Base-by-base conservation (phyloP, 2,113 vertebrate species). In the Sprattus sprattus region DNA sequence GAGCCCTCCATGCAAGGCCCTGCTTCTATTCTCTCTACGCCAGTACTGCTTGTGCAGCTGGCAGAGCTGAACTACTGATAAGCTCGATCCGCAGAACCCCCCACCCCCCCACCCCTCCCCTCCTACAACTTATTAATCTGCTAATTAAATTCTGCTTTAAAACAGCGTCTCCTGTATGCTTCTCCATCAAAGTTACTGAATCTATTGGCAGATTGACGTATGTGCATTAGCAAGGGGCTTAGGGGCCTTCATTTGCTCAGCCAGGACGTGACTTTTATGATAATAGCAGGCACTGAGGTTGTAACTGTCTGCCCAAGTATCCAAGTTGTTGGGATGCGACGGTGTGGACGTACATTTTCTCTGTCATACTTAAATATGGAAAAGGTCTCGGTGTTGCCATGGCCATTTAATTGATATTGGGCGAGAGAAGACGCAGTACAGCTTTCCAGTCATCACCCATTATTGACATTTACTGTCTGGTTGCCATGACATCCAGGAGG, bases 91-190 rank as follows among this genome's bases (percentile, higher is more conserved):
- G 32, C 64, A 71, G 64, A 71, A 71, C 25, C 1, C 4, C 57
- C 22, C 57, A 18, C 18, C 22, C 18, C 13, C 15, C 7, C 64
- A 28, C 64, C n/a, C 64, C 64, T 9, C 25, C n/a, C 64, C 8
- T 4, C 11, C 64, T 4, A 25, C 64, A 32, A 32, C 64, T 71
- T 32, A 71, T 28, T 71, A 71, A 71, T 71, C 64, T 71, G 25
- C 64, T 71, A 71, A 71, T 71, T 71, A 32, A 32, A 71, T 71
- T 71, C 64, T 71, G 64, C 28, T 71, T 32, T 32, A 71, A 71
- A 71, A 32, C 25, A 71, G 64, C 64, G 32, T 71, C 64, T 71
- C 64, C 64, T 28, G 64, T 71, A 32, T 13, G 28, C n/a, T 71
- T 25, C 64, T 71, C 28, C 28, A 71, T 71, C 64, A 71, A 71